Evolutionary conservation across 2,113 vertebrate genomes (phyloP).

Genomic region (Chloroceryle aenea): DNA sequence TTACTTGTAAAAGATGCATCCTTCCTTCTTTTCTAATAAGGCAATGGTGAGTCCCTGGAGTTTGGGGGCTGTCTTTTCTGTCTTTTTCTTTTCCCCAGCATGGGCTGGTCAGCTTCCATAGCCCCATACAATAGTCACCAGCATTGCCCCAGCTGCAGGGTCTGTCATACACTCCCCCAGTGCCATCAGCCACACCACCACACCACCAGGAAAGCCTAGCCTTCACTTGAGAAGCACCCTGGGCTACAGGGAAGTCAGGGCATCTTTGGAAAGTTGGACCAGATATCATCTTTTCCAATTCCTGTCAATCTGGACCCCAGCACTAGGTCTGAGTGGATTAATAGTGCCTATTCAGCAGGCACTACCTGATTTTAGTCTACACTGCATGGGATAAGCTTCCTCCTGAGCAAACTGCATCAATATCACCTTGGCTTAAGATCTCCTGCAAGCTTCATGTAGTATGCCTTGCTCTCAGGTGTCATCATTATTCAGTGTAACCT

Average conservation of each 20-base stretch:
- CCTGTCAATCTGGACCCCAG: background rate
- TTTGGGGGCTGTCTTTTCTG: background rate
- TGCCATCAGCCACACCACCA: background rate
- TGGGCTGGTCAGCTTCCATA: accelerated
- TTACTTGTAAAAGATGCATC: background rate
- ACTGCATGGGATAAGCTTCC: background rate
- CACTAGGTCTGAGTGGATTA: background rate
- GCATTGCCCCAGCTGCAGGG: background rate
- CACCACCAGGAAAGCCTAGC: background rate
- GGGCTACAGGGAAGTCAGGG: background rate
- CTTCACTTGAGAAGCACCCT: background rate
- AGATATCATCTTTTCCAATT: background rate
- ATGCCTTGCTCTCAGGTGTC: background rate
- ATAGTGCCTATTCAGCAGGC: background rate
- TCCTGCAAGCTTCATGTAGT: background rate
- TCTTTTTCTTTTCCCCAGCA: accelerated
- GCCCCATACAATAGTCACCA: background rate
- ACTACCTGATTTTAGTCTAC: background rate
- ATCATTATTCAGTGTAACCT: background rate
- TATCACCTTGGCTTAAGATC: background rate
- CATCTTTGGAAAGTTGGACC: background rate
- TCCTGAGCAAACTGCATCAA: background rate
- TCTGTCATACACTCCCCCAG: background rate
- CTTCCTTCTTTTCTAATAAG: background rate
- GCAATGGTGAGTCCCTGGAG: background rate